These are phyloP conservation scores for Nomada lathburiana DNA, from an alignment of 2,888 invertebrate genomes.

Conservation along the genomic window DNA sequence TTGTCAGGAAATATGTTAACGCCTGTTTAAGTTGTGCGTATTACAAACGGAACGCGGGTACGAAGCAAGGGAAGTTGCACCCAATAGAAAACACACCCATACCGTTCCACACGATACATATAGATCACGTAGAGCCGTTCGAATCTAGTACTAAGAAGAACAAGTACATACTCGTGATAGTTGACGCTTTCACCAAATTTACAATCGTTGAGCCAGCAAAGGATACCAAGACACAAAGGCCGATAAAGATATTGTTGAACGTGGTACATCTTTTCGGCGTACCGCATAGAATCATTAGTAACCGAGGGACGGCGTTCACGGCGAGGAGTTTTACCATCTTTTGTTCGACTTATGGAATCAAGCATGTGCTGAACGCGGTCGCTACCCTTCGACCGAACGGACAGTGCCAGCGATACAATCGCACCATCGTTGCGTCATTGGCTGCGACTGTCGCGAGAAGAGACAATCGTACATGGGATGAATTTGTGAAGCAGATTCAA, in stretches of 20 bases:
- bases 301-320: slow-evolving; percentile 1
- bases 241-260: too few relatives aligned
- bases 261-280: not conserved
- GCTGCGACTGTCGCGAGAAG: not conserved
- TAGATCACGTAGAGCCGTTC: slow-evolving; percentile 22
- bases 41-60: not conserved
- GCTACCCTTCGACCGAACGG: not conserved
- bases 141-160: not conserved
- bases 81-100: slow-evolving; percentile 8
- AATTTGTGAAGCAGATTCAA: slow-evolving; percentile 9
- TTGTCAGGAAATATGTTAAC: not conserved
- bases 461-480: not conserved
- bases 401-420: not conserved
- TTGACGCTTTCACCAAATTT: slow-evolving; percentile 8
- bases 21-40: slow-evolving; percentile 2
- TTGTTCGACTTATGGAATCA: not conserved
- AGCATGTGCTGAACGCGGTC: not conserved
- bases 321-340: not conserved
- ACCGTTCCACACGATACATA: slow-evolving; percentile 30
- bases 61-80: slow-evolving; percentile 7
- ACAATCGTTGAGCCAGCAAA: not conserved
- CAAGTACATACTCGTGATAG: slow-evolving; percentile 13
- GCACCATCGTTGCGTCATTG: not conserved
- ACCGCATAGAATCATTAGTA: not conserved
- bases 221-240: too few relatives aligned